phyloP scores from a whole-genome alignment of 2,113 vertebrate genomes.

The Festucalex cinctus region DNA sequence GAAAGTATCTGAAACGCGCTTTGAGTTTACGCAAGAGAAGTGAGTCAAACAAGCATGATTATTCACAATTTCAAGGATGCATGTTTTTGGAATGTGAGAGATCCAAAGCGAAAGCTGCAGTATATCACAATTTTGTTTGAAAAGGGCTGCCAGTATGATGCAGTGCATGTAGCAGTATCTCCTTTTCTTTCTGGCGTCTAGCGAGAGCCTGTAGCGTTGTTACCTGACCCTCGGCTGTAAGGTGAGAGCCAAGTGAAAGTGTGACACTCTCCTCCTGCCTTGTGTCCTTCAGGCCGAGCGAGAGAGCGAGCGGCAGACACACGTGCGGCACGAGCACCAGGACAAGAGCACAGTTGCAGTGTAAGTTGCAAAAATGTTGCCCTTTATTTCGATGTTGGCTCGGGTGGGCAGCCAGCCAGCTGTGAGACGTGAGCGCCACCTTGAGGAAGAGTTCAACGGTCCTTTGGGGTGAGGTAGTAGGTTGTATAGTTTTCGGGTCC shows the following conservation, averaged over 20 bases:
- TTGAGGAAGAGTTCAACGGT: constrained; percentile 62
- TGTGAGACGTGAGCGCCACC: neutral
- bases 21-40: no score
- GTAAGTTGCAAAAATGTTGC: neutral
- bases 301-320: constrained; percentile 37
- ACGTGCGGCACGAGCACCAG: constrained; percentile 27
- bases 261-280: constrained; percentile 40
- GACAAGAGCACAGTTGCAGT: neutral
- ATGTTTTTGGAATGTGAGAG: no score
- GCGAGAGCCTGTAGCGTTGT: neutral
- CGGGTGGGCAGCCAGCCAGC: neutral
- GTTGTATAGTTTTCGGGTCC: constrained; percentile 99
- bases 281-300: constrained; percentile 48
- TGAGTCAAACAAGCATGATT: no score
- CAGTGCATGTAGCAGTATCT: neutral
- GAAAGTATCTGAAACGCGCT: neutral
- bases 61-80: no score
- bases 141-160: neutral
- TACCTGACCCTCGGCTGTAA: constrained; percentile 17
- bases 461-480: constrained; percentile 99
- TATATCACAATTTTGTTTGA: neutral
- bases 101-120: no score
- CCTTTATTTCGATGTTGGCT: neutral
- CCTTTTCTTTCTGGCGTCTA: neutral
- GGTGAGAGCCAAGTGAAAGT: constrained; percentile 30